A percentile compares a stretch with the other conserved stretches of the same genome.
Conservation (phyloP, 2,113 vertebrate genomes). For the Edolisoma coerulescens region DNA sequence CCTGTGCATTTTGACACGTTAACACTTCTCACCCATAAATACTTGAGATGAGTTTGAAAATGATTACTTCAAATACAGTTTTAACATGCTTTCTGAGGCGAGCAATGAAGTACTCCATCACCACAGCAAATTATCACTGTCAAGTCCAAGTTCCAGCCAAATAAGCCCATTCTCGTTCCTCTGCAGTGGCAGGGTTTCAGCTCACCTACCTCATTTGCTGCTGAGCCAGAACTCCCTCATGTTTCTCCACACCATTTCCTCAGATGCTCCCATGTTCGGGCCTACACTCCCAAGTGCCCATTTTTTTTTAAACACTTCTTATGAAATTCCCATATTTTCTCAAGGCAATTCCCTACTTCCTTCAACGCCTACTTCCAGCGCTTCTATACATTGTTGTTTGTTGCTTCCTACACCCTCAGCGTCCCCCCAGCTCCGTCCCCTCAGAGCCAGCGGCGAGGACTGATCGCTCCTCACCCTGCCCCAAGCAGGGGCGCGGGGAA, state of each 20-base stretch:
- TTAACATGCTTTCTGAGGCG: neutral
- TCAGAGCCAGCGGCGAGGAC: neutral
- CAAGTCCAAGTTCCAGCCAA: neutral
- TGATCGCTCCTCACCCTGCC: rapidly evolving
- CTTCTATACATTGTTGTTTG: neutral
- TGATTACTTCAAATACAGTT: neutral
- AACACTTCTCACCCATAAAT: neutral
- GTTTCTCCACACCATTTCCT: neutral
- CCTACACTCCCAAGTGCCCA: neutral
- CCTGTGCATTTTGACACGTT: neutral
- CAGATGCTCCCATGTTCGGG: neutral
- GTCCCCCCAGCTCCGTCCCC: rapidly evolving
- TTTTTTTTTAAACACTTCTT: neutral
- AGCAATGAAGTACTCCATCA: neutral
- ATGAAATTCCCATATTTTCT: neutral
- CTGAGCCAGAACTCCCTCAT: neutral
- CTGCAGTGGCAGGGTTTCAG: neutral
- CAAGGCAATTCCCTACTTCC: neutral
- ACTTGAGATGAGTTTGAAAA: neutral
- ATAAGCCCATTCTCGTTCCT: neutral
- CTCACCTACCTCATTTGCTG: neutral
- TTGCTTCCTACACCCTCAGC: too few relatives aligned
- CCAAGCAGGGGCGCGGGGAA: rapidly evolving
- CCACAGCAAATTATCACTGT: neutral
- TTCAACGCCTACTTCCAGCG: neutral